phyloP scores from a whole-genome alignment of 2,113 vertebrate species.

The Hystrix brachyura region DNA sequence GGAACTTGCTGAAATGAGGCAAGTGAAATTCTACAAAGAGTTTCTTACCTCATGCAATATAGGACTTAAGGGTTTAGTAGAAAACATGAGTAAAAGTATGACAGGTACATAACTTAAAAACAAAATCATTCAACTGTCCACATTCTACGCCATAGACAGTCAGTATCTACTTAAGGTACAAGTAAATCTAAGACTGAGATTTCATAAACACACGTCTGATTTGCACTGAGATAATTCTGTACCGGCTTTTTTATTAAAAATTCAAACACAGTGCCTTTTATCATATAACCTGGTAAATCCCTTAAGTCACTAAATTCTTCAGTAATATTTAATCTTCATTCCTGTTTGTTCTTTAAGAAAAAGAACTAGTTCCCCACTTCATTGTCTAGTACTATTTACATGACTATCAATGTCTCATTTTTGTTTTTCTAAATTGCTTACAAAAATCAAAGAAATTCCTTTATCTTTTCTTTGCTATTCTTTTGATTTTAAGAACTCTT shows the following conservation, averaged over 20 bases:
- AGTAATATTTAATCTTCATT: conserved; percentile 11
- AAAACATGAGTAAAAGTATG: conserved; percentile 4
- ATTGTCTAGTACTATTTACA: neutral
- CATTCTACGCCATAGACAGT: neutral
- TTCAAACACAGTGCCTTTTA: neutral
- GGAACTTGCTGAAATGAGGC: conserved; percentile 20
- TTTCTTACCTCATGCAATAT: neutral
- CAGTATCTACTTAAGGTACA: neutral
- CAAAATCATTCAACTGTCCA: conserved; percentile 3
- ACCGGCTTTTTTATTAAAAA: neutral
- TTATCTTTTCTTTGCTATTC: neutral
- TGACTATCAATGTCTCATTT: neutral
- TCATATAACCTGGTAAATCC: neutral
- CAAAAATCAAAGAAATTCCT: conserved; percentile 46
- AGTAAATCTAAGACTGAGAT: neutral
- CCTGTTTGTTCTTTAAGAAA: neutral
- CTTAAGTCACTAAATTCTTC: conserved; percentile 12
- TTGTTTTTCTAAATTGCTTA: conserved; percentile 41
- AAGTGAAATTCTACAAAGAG: conserved; percentile 20
- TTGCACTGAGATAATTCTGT: neutral
- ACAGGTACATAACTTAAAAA: neutral
- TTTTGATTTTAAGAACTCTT: conserved; percentile 32
- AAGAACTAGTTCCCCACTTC: neutral
- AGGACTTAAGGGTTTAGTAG: neutral
- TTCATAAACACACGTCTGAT: neutral